These are phyloP conservation scores for Philaenus spumarius DNA, from an alignment of 1,140 invertebrate genomes.

Conservation along the genomic window DNA sequence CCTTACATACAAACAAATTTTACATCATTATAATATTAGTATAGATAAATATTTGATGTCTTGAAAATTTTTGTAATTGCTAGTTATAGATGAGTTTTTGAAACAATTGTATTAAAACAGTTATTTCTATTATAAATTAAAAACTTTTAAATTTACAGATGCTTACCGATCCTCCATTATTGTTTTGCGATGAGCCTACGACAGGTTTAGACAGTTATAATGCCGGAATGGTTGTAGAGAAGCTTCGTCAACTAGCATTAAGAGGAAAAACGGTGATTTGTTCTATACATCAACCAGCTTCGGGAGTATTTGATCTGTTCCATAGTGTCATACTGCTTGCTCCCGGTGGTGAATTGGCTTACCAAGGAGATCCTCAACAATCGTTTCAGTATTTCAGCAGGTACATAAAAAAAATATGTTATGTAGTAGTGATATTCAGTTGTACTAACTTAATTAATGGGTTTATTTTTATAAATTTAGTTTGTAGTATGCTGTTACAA, in stretches of 20 bases:
- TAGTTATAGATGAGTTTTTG: no score
- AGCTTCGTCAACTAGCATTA: constrained; percentile 54
- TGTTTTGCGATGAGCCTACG: constrained; percentile 96
- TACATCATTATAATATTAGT: no score
- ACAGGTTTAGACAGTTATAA: constrained; percentile 79
- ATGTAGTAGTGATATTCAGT: no score
- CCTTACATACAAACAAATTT: no score
- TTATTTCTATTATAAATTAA: no score
- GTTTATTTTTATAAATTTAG: no score
- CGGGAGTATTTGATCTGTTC: constrained; percentile 75
- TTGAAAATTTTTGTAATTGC: no score
- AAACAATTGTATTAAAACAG: no score
- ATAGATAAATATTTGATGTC: no score
- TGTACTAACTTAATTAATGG: no score
- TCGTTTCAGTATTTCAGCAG: constrained; percentile 55
- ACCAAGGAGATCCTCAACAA: constrained; percentile 53
- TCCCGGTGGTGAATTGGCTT: constrained; percentile 69
- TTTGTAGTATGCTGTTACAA: no score
- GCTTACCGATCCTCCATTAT: constrained; percentile 81
- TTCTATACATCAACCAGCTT: constrained; percentile 83
- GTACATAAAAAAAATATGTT: no score
- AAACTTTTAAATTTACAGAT: constrained; percentile 48
- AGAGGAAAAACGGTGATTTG: constrained; percentile 71
- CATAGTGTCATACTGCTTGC: constrained; percentile 68
- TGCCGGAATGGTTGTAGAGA: constrained; percentile 63